Evolutionary conservation across 2,888 invertebrate species (phyloP).

Genomic region (Darwinula stevensoni): DNA sequence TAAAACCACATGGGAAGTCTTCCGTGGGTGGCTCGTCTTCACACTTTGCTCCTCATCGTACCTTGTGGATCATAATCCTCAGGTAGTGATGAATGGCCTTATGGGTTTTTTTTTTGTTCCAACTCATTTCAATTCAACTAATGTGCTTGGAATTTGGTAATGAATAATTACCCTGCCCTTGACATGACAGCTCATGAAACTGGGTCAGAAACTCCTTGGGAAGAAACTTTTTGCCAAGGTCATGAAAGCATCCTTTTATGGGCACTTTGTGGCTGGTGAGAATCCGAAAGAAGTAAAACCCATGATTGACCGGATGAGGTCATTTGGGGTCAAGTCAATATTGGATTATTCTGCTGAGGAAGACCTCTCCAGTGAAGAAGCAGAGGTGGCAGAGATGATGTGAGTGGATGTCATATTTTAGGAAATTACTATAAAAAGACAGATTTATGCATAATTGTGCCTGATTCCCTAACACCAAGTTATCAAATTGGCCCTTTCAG

Average conservation of each 20-base stretch:
- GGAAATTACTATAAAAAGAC: conserved; percentile 5
- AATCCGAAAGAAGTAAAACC: conserved; percentile 62
- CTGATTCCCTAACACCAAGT: not conserved
- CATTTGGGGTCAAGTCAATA: conserved; percentile 94
- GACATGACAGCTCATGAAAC: conserved; percentile 45
- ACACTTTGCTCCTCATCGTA: conserved; percentile 58
- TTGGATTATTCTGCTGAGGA: conserved; percentile 96
- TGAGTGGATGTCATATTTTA: conserved; percentile 22
- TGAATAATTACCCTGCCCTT: not conserved
- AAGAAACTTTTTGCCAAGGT: conserved; percentile 43
- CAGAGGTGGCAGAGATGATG: conserved; percentile 77
- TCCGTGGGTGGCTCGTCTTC: conserved; percentile 70
- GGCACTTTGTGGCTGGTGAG: conserved; percentile 96
- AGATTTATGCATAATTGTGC: conserved; percentile 7
- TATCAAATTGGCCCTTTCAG: not conserved
- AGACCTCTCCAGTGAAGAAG: conserved; percentile 72
- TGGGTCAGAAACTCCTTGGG: conserved; percentile 40
- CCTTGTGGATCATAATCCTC: conserved; percentile 68
- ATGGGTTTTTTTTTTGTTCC: not conserved
- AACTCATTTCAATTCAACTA: too few species aligned
- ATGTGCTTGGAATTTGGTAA: conserved; percentile 1
- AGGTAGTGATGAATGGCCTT: too few species aligned
- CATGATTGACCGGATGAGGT: conserved; percentile 47
- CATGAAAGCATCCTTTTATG: conserved; percentile 90
- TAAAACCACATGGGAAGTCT: conserved; percentile 69